A percentile compares a stretch with the other conserved stretches of the same genome.
Conservation (phyloP, 2,888 invertebrate genomes). For the Rhamphomyia laevipes region DNA sequence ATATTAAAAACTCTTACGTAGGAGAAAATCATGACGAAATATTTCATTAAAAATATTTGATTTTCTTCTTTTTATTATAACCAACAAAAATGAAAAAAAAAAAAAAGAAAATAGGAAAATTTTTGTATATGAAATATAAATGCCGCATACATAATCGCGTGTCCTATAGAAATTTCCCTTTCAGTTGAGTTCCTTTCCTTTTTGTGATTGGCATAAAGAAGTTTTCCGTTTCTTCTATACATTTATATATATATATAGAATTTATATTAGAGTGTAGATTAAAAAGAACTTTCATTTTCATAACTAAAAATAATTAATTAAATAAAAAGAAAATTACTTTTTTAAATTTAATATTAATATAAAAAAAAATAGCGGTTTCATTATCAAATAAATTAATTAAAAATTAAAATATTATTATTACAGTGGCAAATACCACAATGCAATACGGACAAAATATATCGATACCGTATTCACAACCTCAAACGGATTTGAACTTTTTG, state of each 20-base stretch:
- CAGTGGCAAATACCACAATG: conserved; percentile 35
- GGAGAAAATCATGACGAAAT: too few relatives aligned
- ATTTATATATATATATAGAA: too few relatives aligned
- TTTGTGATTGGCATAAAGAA: background rate
- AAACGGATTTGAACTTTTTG: conserved; percentile 37
- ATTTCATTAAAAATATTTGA: too few relatives aligned
- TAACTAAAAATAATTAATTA: background rate
- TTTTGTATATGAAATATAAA: background rate
- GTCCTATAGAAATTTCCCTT: background rate
- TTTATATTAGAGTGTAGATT: too few relatives aligned
- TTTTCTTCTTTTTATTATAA: too few relatives aligned
- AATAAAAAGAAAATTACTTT: background rate
- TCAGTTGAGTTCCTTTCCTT: background rate
- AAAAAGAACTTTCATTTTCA: too few relatives aligned
- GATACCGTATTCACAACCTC: conserved; percentile 38
- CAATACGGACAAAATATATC: conserved; percentile 40
- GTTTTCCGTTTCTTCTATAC: background rate
- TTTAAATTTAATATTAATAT: conserved; percentile 11
- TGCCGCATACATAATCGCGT: background rate
- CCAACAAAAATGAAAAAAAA: too few relatives aligned
- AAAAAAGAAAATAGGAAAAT: too few relatives aligned
- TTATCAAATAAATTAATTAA: background rate
- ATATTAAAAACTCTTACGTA: too few relatives aligned
- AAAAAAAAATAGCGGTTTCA: background rate
- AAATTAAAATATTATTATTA: conserved; percentile 16